Percentiles rank a stretch among this genome's conserved stretches.
These are phyloP conservation scores for Pipra filicauda DNA, from an alignment of 2,113 vertebrate genomes.

Conservation along the genomic window DNA sequence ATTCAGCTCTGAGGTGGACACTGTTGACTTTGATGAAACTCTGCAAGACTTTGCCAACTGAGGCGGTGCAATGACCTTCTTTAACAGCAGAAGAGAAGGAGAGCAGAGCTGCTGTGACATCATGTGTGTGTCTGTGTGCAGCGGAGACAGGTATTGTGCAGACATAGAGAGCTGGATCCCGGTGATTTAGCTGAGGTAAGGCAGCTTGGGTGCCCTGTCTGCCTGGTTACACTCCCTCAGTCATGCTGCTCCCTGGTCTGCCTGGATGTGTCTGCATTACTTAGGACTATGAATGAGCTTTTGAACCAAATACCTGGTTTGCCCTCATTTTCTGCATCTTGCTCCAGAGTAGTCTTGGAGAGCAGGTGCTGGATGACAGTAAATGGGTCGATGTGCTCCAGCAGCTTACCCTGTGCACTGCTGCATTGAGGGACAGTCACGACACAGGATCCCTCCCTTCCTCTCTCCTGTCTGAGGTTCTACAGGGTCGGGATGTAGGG, in stretches of 20 bases:
- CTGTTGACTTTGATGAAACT: not conserved
- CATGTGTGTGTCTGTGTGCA: rapidly evolving
- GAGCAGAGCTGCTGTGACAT: not conserved
- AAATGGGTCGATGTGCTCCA: not conserved
- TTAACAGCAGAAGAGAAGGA: not conserved
- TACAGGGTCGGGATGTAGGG: not conserved
- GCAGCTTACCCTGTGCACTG: not conserved
- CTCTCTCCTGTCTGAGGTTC: not conserved
- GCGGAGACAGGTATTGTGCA: rapidly evolving
- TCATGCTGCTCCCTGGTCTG: not conserved
- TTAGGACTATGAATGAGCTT: not conserved
- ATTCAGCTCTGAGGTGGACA: not conserved
- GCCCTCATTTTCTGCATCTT: not conserved
- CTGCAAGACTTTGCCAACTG: not conserved
- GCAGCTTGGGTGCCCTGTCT: rapidly evolving
- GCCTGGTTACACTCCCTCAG: not conserved
- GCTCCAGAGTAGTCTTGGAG: not conserved
- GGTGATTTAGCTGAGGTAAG: not conserved
- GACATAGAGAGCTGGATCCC: not conserved
- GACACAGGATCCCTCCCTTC: not conserved
- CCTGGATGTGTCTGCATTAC: too few relatives aligned
- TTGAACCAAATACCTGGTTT: not conserved
- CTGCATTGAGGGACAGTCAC: not conserved
- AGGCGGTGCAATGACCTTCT: not conserved
- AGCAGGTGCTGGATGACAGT: not conserved